Conservation (phyloP, 2,797 vertebrate species). For the Thunnus albacares region DNA sequence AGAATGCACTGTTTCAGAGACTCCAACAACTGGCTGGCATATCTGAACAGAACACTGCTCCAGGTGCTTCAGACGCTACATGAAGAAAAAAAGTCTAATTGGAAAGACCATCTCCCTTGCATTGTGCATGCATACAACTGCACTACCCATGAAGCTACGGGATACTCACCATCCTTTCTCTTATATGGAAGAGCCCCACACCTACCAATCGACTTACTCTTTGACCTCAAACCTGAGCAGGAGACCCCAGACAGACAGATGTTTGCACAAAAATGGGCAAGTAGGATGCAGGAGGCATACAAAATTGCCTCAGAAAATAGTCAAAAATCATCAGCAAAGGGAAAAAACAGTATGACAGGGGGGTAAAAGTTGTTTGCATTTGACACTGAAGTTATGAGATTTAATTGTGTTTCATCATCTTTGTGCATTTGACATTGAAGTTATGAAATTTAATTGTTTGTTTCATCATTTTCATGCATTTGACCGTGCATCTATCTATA, state of each 20-base stretch:
- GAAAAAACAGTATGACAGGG: conserved; percentile 9
- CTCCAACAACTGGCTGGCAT: conserved; percentile 14
- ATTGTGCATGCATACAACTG: conserved; percentile 33
- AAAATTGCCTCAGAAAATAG: neutral
- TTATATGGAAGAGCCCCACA: neutral
- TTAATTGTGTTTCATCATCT: no score
- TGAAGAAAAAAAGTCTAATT: conserved; percentile 4
- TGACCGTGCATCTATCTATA: no score
- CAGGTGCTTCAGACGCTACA: conserved; percentile 5
- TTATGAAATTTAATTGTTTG: no score
- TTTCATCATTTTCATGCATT: no score
- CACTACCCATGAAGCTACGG: neutral
- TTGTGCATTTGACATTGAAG: no score
- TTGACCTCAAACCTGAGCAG: neutral
- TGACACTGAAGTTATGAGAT: no score
- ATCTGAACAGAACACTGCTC: neutral
- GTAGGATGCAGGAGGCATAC: neutral
- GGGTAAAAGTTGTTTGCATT: no score
- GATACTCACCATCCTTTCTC: conserved; percentile 11
- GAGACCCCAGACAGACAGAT: neutral
- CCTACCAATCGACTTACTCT: conserved; percentile 15
- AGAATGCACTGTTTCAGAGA: conserved; percentile 1
- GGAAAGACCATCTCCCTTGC: conserved; percentile 20
- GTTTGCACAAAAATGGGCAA: conserved; percentile 14
- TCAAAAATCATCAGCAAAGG: neutral